phyloP scores from a whole-genome alignment of 2,113 vertebrate species.

The Loxodonta africana region DNA sequence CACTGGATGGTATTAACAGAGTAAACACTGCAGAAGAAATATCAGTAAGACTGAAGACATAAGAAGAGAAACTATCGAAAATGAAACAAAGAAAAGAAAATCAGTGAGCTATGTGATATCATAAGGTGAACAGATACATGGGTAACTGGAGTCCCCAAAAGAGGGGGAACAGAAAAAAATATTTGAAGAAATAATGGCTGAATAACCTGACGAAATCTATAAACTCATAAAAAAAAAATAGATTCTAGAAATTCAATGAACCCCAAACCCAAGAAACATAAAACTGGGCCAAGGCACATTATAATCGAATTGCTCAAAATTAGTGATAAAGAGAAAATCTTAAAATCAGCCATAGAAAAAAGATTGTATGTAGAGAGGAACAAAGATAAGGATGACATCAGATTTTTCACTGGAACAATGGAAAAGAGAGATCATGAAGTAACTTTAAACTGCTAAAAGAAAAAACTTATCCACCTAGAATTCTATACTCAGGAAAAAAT shows the following conservation, averaged over 20 bases:
- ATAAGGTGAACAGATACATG: background rate
- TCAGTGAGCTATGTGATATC: background rate
- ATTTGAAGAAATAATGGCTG: too few species aligned
- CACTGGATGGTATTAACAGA: too few species aligned
- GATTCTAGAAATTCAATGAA: constrained; percentile 32
- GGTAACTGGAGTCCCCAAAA: background rate
- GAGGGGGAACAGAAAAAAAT: constrained; percentile 18
- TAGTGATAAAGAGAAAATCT: background rate
- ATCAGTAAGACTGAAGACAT: background rate
- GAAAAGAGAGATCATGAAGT: background rate
- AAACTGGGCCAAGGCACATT: constrained; percentile 3
- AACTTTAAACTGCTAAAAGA: background rate
- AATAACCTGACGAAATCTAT: too few species aligned
- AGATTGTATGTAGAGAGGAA: background rate
- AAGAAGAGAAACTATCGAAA: background rate
- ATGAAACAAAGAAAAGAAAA: constrained; percentile 20
- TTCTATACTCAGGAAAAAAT: background rate
- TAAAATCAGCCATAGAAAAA: background rate
- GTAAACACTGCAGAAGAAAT: background rate
- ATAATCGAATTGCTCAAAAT: constrained; percentile 15
- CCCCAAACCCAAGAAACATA: constrained; percentile 38
- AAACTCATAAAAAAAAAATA: background rate
- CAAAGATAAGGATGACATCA: background rate
- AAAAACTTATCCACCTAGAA: background rate
- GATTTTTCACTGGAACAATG: background rate